Conservation (phyloP, 2,888 invertebrate species). For the Polylopha cassiicola region DNA sequence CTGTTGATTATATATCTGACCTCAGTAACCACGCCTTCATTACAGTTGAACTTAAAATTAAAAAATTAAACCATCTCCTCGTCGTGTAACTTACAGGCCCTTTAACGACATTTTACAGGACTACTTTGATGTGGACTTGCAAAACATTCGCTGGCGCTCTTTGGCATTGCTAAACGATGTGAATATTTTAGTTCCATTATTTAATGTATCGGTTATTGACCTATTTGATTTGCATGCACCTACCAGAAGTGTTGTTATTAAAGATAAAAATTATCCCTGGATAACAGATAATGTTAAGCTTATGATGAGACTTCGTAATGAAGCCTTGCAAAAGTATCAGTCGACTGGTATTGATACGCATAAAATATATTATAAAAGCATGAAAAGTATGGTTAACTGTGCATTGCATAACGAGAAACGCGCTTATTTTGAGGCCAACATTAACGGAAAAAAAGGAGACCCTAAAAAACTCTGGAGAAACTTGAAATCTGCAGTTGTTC, state of each 20-base stretch:
- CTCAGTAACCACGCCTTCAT: constrained; percentile 22
- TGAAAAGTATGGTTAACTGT: constrained; percentile 10
- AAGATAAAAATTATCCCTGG: constrained; percentile 12
- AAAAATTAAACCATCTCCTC: constrained; percentile 10
- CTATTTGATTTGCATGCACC: constrained; percentile 14
- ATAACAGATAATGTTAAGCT: constrained; percentile 15
- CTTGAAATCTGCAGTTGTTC: constrained; percentile 12
- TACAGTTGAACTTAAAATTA: constrained; percentile 5
- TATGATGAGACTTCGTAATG: constrained; percentile 17
- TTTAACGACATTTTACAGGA: constrained; percentile 13
- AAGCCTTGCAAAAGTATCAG: constrained; percentile 4
- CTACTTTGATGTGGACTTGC: constrained; percentile 8
- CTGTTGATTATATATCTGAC: constrained; percentile 11
- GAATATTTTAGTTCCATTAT: constrained; percentile 8
- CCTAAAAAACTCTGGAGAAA: constrained; percentile 18
- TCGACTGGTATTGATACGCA: constrained; percentile 1
- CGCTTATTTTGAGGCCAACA: constrained; percentile 15
- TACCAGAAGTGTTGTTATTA: not conserved
- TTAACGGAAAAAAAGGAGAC: constrained; percentile 7
- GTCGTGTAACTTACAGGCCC: constrained; percentile 6
- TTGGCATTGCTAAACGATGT: constrained; percentile 5
- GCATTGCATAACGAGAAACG: constrained; percentile 15
- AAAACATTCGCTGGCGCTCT: constrained; percentile 10
- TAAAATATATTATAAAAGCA: constrained; percentile 16
- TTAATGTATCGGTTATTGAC: constrained; percentile 13